Percentiles rank a stretch among this genome's conserved stretches.
These are phyloP conservation scores for Isaurus tuberculatus DNA, from an alignment of 92 coral and sea anemone genomes.

Conservation along the genomic window DNA sequence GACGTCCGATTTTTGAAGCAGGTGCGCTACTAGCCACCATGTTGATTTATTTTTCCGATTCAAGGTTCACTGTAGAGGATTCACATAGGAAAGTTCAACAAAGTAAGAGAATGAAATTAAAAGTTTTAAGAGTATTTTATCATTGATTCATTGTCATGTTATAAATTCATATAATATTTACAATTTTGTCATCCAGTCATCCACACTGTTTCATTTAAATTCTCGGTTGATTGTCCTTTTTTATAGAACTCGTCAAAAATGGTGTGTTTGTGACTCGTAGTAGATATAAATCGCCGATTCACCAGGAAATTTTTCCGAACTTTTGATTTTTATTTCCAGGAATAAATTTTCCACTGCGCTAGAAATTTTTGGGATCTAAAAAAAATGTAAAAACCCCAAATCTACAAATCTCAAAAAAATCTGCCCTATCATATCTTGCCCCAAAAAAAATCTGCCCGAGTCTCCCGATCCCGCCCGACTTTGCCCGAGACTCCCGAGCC, in stretches of 20 bases:
- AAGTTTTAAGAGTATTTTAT: conserved; percentile 10
- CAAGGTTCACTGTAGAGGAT: conserved; percentile 1
- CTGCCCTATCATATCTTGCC: no score
- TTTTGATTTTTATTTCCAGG: no score
- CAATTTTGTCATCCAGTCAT: conserved; percentile 7
- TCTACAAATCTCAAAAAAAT: no score
- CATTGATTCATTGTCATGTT: neutral
- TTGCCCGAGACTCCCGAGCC: no score
- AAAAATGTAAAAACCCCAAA: no score
- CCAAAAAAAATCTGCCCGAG: no score
- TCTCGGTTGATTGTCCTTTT: conserved; percentile 10
- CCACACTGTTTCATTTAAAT: neutral
- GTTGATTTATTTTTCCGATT: conserved; percentile 13
- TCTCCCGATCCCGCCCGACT: no score
- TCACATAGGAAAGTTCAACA: conserved; percentile 38
- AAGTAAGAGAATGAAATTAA: conserved; percentile 23
- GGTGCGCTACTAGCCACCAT: conserved; percentile 18
- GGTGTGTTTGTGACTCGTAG: conserved; percentile 45
- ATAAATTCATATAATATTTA: conserved; percentile 2
- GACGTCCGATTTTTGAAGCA: neutral
- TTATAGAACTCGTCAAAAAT: conserved; percentile 44
- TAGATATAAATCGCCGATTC: no score
- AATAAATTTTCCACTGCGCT: no score
- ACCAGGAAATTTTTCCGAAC: no score
- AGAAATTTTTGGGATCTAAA: no score